Base-by-base conservation (phyloP, 1,140 invertebrate genomes). In the Gryon sp. region DNA sequence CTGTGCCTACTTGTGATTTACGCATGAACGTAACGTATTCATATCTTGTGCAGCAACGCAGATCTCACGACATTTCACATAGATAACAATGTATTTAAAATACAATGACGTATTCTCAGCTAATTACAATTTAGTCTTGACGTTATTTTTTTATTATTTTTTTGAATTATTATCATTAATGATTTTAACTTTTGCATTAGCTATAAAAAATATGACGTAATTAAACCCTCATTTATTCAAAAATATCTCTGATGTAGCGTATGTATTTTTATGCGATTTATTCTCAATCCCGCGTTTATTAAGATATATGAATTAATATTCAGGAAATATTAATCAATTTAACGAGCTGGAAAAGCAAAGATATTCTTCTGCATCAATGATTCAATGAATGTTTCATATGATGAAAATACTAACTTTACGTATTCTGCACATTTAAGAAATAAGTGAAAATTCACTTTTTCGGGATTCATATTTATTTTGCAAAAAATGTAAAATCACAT, bases 101-200 rank as follows among this genome's bases (percentile, higher is more conserved):
- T 43, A 76, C 73, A 69, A 76, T 76, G 48, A 65, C 43, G 52
- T 50, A 43, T 52, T 76, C 63, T 38, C 73, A 69, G 30, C 50
- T 69, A 68, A 76, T 76, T 76, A 63, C 50, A 63, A 68, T 60
- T n/a, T n/a, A n/a, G n/a, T n/a, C n/a, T n/a, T n/a, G n/a, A n/a
- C n/a, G n/a, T n/a, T n/a, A n/a, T n/a, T 75, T 75, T 59, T 66
- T 32, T 46, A 48, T 11, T 15, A 15, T 55, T 60, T 60, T 63
- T 75, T 52, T 40, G 14, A 66, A 74, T 65, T 26, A 60, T 53
- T 12, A 22, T 50, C 43, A 43, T 65, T 53, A 65, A 59, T 1
- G 40, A 63, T 28, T 65, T 65, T 34, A 65, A 41, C 32, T 59
- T 57, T 14, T 57, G 57, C 50, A 73, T 59, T 48, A 63, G 7